A percentile compares a stretch with the other conserved stretches of the same genome.
Conservation (phyloP, 2,888 invertebrate species). For the Tetragnatha montana region DNA sequence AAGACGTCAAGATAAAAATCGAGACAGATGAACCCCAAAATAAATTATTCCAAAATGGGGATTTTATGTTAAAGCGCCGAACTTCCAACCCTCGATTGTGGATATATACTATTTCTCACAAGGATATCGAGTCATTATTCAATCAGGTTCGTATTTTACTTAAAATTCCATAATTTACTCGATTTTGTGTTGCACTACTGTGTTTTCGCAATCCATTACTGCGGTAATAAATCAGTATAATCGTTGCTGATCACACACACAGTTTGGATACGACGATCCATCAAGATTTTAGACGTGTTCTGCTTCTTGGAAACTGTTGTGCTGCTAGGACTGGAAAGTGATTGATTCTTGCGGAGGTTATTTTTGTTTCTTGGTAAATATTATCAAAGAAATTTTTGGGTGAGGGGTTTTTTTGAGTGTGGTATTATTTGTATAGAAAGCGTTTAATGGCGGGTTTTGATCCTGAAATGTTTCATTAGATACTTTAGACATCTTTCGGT, state of each 20-base stretch:
- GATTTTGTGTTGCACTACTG: conserved; percentile 9
- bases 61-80: neutral
- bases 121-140: conserved; percentile 2
- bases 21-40: neutral
- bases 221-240: conserved; percentile 41
- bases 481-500: too few species aligned
- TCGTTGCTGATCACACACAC: conserved; percentile 1
- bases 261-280: conserved; percentile 33
- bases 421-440: too few species aligned
- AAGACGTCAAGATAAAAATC: neutral
- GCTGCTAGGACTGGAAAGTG: neutral
- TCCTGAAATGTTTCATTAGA: too few species aligned
- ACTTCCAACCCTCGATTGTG: neutral
- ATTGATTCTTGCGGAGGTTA: neutral
- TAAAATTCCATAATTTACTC: conserved; percentile 47
- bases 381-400: too few species aligned
- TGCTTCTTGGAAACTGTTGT: neutral
- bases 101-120: neutral
- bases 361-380: neutral
- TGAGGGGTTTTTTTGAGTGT: too few species aligned
- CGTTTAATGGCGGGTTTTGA: too few species aligned
- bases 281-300: conserved; percentile 15
- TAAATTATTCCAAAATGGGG: neutral
- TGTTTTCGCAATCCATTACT: conserved; percentile 59
- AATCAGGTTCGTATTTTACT: conserved; percentile 16